Evolutionary conservation across 1,140 invertebrate species (phyloP), one percentile per base, ranked within the genome.

Genomic region (Pseudomyrmex dendroicus): DNA sequence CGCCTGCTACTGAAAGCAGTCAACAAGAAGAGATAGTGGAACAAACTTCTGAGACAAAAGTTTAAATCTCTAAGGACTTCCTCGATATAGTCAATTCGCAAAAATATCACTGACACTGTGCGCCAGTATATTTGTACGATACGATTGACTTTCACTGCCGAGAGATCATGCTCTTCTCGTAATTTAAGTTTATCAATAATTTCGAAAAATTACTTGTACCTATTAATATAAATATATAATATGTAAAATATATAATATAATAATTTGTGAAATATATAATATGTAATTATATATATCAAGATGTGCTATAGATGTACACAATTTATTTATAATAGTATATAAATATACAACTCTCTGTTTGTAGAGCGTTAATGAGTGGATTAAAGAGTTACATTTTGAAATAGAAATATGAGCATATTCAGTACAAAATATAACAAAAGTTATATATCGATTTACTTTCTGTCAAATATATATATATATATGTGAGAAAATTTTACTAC

Each of bases 41-140:
- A 22, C 73, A 83, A 70, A 88, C 15, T 76, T 84, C 89, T 2
- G 89, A 91, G 25, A 90, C 89, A 1, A 90, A 90, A 64, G 86
- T 90, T 57, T 91, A 63, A 90, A 63, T n/a, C 9, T 2, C n/a
- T 57, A 48, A 22, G n/a, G 63, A 76, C 54, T n/a, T 52, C 17
- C 63, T 76, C 35, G 35, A 35, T 35, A 4, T n/a, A 48, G 59
- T 64, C 61, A 76, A 61, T 76, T 63, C 46, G 73, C 46, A 64
- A n/a, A 82, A 63, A 64, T 61, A 22, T 54, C 52, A 50, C 46
- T 73, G n/a, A 44, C 82, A 63, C 50, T 17, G 35, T 48, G 50
- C 73, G 57, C 59, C 73, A 48, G 13, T 73, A 84, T 67, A 77
- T 73, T 52, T 25, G 59, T 56, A 56, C 35, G 48, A 73, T 74